Evolutionary conservation across 2,797 vertebrate genomes (phyloP), one percentile per base, ranked within the genome.

Genomic region (Ctenosaura bakeri): DNA sequence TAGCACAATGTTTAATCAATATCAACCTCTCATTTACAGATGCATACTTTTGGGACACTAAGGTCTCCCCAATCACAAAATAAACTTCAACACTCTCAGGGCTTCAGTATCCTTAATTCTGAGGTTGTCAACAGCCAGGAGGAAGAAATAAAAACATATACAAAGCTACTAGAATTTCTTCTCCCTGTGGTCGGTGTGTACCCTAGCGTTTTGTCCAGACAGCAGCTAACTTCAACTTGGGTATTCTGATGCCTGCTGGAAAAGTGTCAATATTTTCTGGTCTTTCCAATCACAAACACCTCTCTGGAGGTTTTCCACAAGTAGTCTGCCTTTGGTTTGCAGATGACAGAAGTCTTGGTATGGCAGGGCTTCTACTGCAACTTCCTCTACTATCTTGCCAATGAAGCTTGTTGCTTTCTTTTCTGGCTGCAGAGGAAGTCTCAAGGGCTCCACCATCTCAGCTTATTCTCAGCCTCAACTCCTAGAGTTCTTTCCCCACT

Each of bases 1-100:
- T 97, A 96, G 95, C 95, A 95, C 14, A 95, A 95, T 94, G 79
- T 95, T 95, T 86, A 94, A 95, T 96, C 95, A 92, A 83, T 92
- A 82, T 88, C 76, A 90, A 94, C 93, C 1, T 64, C n/a, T 88
- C 86, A 85, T 79, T 82, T 92, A 95, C 52, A 97, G 69, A 83
- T 93, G 24, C 74, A 93, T 90, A 66, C 50, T 18, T 29, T 79
- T 80, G 69, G 54, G 35, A 62, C 76, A 76, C 52, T 73, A 84
- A 6, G 18, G 4, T 80, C 62, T 50, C 16, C 6, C 56, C 88
- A 83, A 77, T 83, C 8, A 87, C 52, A 32, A 35, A 73, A 35
- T 6, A 69, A 76, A 83, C 13, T 26, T 12, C 86, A 22, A 29
- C 22, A 52, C 10, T 73, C 79, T 81, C 8, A 69, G 24, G 50